Percentiles rank a stretch among this genome's conserved stretches.
These are phyloP conservation scores for human (Homo sapiens) DNA, from an alignment of 2,113 vertebrate genomes.

Conservation along the genomic window DNA sequence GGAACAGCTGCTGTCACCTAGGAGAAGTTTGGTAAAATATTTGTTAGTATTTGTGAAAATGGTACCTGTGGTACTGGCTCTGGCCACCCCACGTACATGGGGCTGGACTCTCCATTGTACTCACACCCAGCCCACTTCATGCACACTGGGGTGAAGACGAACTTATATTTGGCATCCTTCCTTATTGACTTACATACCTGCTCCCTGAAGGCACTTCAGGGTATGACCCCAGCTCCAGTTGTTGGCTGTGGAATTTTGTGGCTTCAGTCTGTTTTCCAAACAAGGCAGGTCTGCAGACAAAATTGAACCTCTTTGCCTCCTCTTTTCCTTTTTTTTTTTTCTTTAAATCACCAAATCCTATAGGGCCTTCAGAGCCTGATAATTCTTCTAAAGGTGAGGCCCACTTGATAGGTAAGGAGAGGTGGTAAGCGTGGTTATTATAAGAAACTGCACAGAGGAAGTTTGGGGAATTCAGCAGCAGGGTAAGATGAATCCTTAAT, in stretches of 20 bases:
- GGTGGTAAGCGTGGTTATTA: background rate
- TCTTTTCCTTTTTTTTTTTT: background rate
- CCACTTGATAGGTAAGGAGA: background rate
- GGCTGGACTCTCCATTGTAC: background rate
- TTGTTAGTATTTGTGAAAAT: background rate
- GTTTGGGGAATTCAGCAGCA: slow-evolving; percentile 19
- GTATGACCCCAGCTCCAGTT: background rate
- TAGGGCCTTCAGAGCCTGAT: background rate
- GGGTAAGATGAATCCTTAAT: slow-evolving; percentile 60
- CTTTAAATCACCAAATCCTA: fast-evolving
- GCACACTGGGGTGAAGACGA: fast-evolving
- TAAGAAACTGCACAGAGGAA: background rate
- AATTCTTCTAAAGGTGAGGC: slow-evolving; percentile 2
- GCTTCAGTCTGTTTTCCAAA: background rate
- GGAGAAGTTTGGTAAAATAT: background rate
- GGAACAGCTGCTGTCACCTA: background rate
- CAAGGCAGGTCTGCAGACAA: background rate
- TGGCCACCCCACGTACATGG: fast-evolving
- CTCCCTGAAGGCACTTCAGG: background rate
- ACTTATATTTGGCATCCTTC: background rate
- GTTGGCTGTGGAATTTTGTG: background rate
- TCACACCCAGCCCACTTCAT: background rate
- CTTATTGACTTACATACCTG: background rate
- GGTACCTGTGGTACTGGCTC: background rate
- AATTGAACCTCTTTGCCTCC: background rate